Conservation (phyloP, 2,797 vertebrate species). For the Gobio occitaniae region DNA sequence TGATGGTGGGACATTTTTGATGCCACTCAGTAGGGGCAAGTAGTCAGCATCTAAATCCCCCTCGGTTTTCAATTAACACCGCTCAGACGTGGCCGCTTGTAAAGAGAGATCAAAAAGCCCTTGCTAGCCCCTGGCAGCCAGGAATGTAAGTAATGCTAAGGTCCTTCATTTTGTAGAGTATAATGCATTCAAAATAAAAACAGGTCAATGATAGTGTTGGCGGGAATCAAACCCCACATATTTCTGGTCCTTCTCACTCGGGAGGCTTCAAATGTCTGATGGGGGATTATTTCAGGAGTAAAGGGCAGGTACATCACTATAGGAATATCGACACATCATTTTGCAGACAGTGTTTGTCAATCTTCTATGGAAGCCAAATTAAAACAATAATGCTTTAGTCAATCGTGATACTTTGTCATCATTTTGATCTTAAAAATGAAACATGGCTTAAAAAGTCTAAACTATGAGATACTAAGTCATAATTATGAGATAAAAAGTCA, state of each 20-base stretch:
- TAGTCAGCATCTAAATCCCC: conserved; percentile 62
- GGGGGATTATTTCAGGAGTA: conserved; percentile 41
- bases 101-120: conserved; percentile 66
- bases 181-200: conserved; percentile 60
- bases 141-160: conserved; percentile 66
- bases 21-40: conserved; percentile 56
- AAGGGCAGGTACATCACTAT: conserved; percentile 2
- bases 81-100: conserved; percentile 54
- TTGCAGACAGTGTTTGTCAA: background rate
- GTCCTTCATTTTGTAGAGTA: conserved; percentile 49
- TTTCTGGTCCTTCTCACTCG: conserved; percentile 45
- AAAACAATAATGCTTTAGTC: background rate
- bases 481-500: background rate
- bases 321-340: background rate
- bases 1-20: conserved; percentile 61
- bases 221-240: conserved; percentile 49
- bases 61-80: conserved; percentile 67
- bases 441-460: background rate
- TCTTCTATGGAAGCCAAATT: background rate
- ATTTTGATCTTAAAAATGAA: background rate
- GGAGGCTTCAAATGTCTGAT: conserved; percentile 25
- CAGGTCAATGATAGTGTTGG: conserved; percentile 54
- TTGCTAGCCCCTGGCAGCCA: conserved; percentile 55
- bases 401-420: background rate
- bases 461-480: background rate